Evolutionary conservation across 2,113 vertebrate genomes (phyloP).

Genomic region (Rousettus leschenaultii): DNA sequence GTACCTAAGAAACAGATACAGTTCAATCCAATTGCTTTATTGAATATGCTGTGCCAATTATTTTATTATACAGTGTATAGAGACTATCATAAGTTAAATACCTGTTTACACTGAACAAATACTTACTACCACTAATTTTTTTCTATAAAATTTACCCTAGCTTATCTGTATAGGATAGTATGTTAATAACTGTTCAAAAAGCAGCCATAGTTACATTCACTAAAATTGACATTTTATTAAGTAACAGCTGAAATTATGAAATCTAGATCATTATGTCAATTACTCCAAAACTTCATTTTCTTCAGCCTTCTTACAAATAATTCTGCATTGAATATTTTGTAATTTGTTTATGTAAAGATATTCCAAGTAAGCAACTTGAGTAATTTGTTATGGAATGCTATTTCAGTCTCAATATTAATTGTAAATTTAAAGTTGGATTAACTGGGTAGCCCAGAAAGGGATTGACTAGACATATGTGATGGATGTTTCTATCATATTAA

Average conservation of each 20-base stretch:
- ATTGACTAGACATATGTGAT: constrained; percentile 44
- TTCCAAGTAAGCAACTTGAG: background rate
- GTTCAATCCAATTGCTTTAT: background rate
- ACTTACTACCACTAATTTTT: constrained; percentile 14
- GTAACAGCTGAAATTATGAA: background rate
- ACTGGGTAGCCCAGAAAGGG: background rate
- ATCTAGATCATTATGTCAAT: background rate
- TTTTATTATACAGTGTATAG: background rate
- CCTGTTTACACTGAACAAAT: constrained; percentile 65
- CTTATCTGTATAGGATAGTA: constrained; percentile 15
- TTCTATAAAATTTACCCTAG: constrained; percentile 62
- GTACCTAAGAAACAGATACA: constrained; percentile 28
- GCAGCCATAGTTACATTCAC: background rate
- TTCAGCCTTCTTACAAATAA: background rate
- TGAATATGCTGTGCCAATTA: background rate
- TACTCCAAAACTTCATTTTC: constrained; percentile 35
- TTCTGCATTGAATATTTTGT: background rate
- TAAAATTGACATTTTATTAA: constrained; percentile 8
- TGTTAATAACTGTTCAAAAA: background rate
- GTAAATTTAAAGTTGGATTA: constrained; percentile 33
- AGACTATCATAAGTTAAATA: constrained; percentile 42
- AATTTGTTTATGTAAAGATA: background rate
- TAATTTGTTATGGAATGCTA: constrained; percentile 3
- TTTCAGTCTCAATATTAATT: background rate
- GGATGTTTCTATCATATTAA: constrained; percentile 52